phyloP scores from a whole-genome alignment of 2,113 vertebrate genomes.

The Phycodurus eques region DNA sequence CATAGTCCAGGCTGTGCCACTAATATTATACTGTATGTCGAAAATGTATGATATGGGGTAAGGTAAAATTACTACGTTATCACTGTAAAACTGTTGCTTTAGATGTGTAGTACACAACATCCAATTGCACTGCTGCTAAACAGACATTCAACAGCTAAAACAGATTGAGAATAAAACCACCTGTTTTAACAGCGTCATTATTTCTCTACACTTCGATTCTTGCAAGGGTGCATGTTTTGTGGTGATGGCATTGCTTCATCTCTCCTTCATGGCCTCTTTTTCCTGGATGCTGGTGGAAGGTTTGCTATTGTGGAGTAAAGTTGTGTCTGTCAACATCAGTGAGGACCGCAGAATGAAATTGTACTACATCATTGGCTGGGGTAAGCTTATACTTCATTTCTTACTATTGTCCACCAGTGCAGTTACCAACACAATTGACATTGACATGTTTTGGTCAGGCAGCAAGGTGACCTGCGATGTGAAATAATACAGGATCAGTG shows the following conservation, averaged over 20 bases:
- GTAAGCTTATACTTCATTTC: slow-evolving; percentile 56
- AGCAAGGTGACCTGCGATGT: no score
- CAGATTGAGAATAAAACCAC: neutral
- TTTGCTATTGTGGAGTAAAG: slow-evolving; percentile 89
- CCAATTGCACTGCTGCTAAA: no score
- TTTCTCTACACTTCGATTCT: neutral
- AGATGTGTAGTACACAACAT: no score
- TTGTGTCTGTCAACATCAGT: slow-evolving; percentile 85
- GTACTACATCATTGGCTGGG: slow-evolving; percentile 86
- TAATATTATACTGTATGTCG: no score
- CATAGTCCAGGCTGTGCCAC: no score
- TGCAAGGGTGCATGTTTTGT: slow-evolving; percentile 77
- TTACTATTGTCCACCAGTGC: neutral
- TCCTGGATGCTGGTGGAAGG: slow-evolving; percentile 94
- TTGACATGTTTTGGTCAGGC: neutral
- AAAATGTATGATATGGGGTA: no score
- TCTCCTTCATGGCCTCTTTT: slow-evolving; percentile 90
- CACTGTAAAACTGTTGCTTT: no score
- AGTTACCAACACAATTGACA: neutral
- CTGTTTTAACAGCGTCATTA: neutral
- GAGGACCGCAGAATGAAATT: slow-evolving; percentile 83
- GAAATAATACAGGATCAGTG: no score
- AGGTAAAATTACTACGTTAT: no score
- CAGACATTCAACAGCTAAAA: neutral
- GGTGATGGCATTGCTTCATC: slow-evolving; percentile 81